These are phyloP conservation scores for Rhagonycha fulva DNA, from an alignment of 2,888 invertebrate species.

Conservation along the genomic window DNA sequence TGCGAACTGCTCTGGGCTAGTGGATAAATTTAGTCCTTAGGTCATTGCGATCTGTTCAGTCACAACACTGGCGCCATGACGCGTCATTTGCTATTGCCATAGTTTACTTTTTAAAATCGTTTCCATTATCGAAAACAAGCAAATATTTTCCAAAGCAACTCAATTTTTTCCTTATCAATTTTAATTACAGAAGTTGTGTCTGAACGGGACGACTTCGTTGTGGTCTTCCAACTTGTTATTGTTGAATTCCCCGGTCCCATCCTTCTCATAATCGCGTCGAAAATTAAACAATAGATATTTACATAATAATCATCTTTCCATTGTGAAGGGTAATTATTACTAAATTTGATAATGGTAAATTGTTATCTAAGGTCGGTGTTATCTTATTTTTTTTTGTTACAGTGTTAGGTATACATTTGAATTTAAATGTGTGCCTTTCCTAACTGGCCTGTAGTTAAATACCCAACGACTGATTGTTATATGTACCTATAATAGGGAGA, in stretches of 20 bases:
- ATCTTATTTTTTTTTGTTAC: not conserved
- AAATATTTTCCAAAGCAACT: not conserved
- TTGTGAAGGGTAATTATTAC: not conserved
- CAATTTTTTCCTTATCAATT: not conserved
- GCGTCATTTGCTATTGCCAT: conserved; percentile 30
- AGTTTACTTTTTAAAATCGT: conserved; percentile 1
- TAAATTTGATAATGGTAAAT: not conserved
- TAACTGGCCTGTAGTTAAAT: not conserved
- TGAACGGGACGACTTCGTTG: no score
- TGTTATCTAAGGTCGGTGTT: not conserved
- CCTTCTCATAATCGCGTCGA: no score
- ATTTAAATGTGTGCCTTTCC: not conserved
- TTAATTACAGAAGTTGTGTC: not conserved
- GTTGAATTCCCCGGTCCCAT: not conserved
- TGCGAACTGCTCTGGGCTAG: conserved; percentile 24
- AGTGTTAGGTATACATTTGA: no score
- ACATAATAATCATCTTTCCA: not conserved
- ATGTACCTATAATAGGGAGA: no score
- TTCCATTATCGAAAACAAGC: not conserved
- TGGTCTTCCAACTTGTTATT: not conserved
- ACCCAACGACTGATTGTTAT: no score
- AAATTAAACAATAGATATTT: no score
- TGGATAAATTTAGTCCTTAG: conserved; percentile 48
- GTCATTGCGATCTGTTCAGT: conserved; percentile 47
- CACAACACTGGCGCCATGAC: conserved; percentile 48